Evolutionary conservation across 1,140 invertebrate species (phyloP).

Genomic region (Zaprionus tsacasi): DNA sequence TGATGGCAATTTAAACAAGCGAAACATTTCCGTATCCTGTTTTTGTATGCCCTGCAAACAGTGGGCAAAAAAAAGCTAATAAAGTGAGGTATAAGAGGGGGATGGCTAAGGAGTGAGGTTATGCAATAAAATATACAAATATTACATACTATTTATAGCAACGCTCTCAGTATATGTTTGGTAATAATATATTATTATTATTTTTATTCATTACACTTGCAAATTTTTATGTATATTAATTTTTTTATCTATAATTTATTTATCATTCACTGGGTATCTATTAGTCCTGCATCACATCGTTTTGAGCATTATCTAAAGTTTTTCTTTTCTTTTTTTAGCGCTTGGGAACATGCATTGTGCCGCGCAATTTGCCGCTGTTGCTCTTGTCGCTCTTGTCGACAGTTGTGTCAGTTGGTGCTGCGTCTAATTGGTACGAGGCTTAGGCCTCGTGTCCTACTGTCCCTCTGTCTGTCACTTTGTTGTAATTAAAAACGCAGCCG

Average conservation of each 20-base stretch:
- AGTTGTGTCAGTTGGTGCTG: slow-evolving; percentile 29
- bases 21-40: slow-evolving; percentile 34
- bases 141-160: too few species aligned
- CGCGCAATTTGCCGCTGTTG: slow-evolving; percentile 4
- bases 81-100: background rate
- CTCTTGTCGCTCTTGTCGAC: slow-evolving; percentile 17
- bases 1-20: slow-evolving; percentile 78
- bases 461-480: slow-evolving; percentile 10
- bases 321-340: slow-evolving; percentile 12
- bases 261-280: background rate
- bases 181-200: too few species aligned
- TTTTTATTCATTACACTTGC: too few species aligned
- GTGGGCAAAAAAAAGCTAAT: background rate
- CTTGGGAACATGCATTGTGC: background rate
- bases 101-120: background rate
- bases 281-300: background rate
- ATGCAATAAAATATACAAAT: too few species aligned
- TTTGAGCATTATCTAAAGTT: background rate
- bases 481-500: slow-evolving; percentile 71
- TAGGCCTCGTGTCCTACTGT: slow-evolving; percentile 26
- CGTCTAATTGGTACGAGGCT: slow-evolving; percentile 52
- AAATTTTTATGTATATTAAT: too few species aligned
- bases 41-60: slow-evolving; percentile 16
- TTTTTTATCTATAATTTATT: too few species aligned
- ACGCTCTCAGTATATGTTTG: too few species aligned